phyloP scores from a whole-genome alignment of 2,113 vertebrate species.

The Ellobius talpinus region DNA sequence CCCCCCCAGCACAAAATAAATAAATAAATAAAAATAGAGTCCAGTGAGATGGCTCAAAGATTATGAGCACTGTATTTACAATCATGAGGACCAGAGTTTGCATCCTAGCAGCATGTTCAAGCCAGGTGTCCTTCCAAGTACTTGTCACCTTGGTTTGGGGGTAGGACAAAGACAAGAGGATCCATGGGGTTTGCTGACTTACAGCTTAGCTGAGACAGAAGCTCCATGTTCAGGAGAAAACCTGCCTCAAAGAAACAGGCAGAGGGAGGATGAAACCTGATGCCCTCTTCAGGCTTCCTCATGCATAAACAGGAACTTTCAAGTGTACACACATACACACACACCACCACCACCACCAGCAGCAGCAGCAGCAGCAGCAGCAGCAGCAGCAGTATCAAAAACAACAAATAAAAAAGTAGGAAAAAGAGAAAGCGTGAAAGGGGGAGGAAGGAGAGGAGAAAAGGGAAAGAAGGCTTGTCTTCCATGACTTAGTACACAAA shows the following conservation, averaged over 20 bases:
- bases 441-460: not conserved
- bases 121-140: too few species aligned
- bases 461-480: not conserved
- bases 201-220: not conserved
- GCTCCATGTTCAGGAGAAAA: not conserved
- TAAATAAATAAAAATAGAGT: too few species aligned
- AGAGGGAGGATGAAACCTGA: not conserved
- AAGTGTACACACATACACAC: not conserved
- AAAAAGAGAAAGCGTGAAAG: not conserved
- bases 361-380: not conserved
- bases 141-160: not conserved
- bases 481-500: not conserved
- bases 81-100: not conserved
- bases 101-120: not conserved
- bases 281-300: not conserved
- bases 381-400: not conserved
- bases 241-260: not conserved
- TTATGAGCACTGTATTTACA: not conserved
- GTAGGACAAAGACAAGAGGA: not conserved
- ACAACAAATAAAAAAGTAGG: not conserved
- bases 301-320: not conserved
- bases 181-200: not conserved
- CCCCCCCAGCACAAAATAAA: not conserved
- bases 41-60: not conserved
- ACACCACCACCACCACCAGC: not conserved